Conservation (phyloP, 2,888 invertebrate species). For the Epinotia ramella region DNA sequence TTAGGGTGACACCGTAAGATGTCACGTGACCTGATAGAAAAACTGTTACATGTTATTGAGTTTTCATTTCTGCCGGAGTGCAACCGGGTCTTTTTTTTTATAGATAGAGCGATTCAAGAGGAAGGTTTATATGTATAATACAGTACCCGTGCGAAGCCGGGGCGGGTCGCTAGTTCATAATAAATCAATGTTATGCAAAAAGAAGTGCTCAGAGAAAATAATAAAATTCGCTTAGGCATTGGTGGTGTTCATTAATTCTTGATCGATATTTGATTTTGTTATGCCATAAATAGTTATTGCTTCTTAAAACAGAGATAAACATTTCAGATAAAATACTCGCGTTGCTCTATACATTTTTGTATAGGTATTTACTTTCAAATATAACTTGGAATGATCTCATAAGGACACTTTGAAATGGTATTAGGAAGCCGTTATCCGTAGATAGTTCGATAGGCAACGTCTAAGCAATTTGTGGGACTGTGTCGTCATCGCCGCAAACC, state of each 20-base stretch:
- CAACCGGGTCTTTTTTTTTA: too few relatives aligned
- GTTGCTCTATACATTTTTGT: background rate
- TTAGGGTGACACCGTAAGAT: too few relatives aligned
- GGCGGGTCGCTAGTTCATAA: too few relatives aligned
- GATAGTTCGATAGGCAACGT: constrained; percentile 37
- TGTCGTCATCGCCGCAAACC: constrained; percentile 54
- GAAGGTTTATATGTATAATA: too few relatives aligned
- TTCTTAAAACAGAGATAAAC: background rate
- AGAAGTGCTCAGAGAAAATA: too few relatives aligned
- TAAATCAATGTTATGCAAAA: too few relatives aligned
- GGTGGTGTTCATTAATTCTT: background rate
- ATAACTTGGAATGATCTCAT: constrained; percentile 52
- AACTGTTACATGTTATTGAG: too few relatives aligned
- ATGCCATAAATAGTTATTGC: background rate
- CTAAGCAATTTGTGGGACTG: constrained; percentile 44
- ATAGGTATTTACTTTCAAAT: constrained; percentile 40
- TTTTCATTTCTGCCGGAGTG: too few relatives aligned
- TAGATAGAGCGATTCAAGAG: too few relatives aligned
- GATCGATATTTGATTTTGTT: background rate
- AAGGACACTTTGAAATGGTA: constrained; percentile 53
- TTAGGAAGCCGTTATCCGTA: constrained; percentile 53
- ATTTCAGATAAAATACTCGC: background rate
- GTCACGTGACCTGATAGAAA: too few relatives aligned
- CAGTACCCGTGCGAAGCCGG: too few relatives aligned
- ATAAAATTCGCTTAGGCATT: too few relatives aligned